Evolutionary conservation across 1,140 invertebrate species (phyloP), one percentile per base, ranked within the genome.

Genomic region (Cydia fagiglandana): DNA sequence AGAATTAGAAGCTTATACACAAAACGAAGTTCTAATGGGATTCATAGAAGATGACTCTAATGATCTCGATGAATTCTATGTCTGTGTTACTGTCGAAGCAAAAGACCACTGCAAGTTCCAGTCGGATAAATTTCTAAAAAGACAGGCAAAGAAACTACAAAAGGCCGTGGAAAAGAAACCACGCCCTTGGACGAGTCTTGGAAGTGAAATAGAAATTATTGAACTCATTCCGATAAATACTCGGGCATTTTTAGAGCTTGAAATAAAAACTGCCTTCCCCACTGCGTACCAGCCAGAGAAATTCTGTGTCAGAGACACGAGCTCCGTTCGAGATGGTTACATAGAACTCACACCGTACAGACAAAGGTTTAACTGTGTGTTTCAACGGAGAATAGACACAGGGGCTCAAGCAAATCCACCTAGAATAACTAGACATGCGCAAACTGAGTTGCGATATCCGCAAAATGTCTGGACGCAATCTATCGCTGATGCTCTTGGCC

Each of bases 381-480:
- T 84, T 56, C 93, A 89, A 73, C 93, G 88, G 53, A 88, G 94
- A 80, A 88, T 95, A 30, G 94, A 95, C 74, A 89, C 88, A 20
- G 91, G 83, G 2, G 82, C 92, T 50, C 93, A 95, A 85, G 94
- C 93, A 5, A 93, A 94, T 7, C 88, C 93, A 0, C 68, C 83
- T 0, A 86, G 83, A 30, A 77, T 87, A 13, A 82, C 93, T 17
- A 90, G 90, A 56, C 90, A 94, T 78, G 94, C 94, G 75, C 96
- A 97, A 91, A 97, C 96, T 1, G 91, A 91, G 64, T 94, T 95
- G 24, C 93, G 91, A 74, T 95, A 95, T 86, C 94, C 94, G 10
- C 92, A 94, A 75, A 96, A 96, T 87, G 93, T 94, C 61, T 95
- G 95, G 94, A 95, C 95, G 1, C 96, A 97, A 80, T 94, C 91